Base-by-base conservation (phyloP, 1,140 invertebrate genomes). In the Maconellicoccus hirsutus region DNA sequence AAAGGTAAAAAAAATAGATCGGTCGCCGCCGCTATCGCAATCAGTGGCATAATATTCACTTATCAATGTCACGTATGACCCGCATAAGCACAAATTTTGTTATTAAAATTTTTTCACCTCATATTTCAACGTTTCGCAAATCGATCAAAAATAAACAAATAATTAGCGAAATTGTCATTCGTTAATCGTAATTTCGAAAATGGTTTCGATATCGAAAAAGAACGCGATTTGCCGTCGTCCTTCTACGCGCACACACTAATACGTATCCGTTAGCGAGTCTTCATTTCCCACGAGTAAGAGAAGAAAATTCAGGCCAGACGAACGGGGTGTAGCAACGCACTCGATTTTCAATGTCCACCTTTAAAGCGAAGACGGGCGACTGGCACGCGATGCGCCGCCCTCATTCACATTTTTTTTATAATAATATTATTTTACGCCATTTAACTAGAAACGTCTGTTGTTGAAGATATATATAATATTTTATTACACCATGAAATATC, bases 11-110 rank as follows among this genome's bases (percentile, higher is more conserved):
- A 52, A 52, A 52, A 16, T 52, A 16, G n/a, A 8, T 16, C 6
- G 42, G 42, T 52, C 6, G 42, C 42, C 42, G 42, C 42, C 42
- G 42, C 42, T 52, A 19, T 52, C 42, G 42, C 42, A 52, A 52
- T 52, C 42, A 52, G n/a, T 52, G 42, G 42, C 42, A 52, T 52
- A 52, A 52, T 52, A 52, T 52, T 52, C 42, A 52, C 42, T 52
- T 52, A 52, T 52, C 42, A 52, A 52, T 52, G 42, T 52, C 42
- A 52, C 42, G n/a, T 52, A 16, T 19, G n/a, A 52, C 16, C 42
- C 42, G 42, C 42, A 16, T 52, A 52, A 52, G 42, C 42, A 52
- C 42, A 52, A 52, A 3, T 52, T 8, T 52, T 52, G 6, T 4
- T 52, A 52, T 52, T 4, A 19, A 16, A 52, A 52, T 8, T 52